Evolutionary conservation across 64 coral and sea anemone genomes (phyloP).

Genomic region (Astreopora myriophthalma): DNA sequence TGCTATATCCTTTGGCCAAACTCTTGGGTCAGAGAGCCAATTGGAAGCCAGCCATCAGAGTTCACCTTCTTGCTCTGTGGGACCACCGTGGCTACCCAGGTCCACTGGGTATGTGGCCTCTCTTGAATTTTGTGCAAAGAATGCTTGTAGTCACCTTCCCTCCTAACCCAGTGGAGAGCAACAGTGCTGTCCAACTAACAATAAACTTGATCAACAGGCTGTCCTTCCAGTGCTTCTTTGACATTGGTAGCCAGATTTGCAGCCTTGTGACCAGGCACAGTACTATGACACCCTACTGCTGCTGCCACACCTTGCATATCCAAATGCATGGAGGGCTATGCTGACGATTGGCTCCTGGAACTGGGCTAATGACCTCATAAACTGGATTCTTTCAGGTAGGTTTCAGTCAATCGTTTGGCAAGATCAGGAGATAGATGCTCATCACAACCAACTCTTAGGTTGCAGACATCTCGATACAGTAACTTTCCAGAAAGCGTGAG

Average conservation of each 20-base stretch:
- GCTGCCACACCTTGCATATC: slow-evolving; percentile 39
- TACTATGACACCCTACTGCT: slow-evolving; percentile 39
- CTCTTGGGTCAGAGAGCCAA: slow-evolving; percentile 1
- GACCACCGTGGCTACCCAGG: slow-evolving; percentile 55
- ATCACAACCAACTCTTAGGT: slow-evolving; percentile 1
- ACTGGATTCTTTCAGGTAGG: background rate
- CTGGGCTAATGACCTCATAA: background rate
- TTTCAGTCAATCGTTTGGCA: background rate
- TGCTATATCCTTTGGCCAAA: slow-evolving; percentile 16
- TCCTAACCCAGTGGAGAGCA: slow-evolving; percentile 41
- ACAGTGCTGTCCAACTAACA: slow-evolving; percentile 75
- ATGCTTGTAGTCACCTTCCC: slow-evolving; percentile 53
- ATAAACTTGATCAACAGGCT: background rate
- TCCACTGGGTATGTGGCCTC: background rate
- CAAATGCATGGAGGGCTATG: slow-evolving; percentile 44
- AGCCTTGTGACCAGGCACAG: slow-evolving; percentile 64
- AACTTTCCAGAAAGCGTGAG: slow-evolving; percentile 31
- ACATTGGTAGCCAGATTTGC: slow-evolving; percentile 59
- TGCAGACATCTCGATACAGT: slow-evolving; percentile 37
- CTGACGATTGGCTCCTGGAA: background rate
- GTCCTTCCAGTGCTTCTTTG: background rate
- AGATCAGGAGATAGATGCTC: background rate
- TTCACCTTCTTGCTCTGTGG: background rate
- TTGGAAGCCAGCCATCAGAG: slow-evolving; percentile 1
- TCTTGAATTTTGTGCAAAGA: slow-evolving; percentile 59